Evolutionary conservation across 2,113 vertebrate genomes (phyloP), one percentile per base, ranked within the genome.

Genomic region (Ammospiza caudacuta): DNA sequence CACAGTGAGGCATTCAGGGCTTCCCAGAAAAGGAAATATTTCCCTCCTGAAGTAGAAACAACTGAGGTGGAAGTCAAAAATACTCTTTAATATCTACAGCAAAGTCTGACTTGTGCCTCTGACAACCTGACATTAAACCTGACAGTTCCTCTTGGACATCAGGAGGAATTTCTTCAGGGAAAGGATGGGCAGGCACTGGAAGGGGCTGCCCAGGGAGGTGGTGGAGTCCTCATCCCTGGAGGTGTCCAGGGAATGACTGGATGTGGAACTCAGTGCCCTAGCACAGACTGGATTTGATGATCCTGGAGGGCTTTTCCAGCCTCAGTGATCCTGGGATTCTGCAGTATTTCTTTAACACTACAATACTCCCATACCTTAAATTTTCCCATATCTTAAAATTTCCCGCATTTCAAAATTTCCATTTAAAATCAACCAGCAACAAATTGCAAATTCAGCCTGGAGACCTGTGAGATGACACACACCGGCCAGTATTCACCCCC

Each of bases 391-490:
- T 9, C 13, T 61, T 5, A 41, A 69, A 18, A 7, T 7, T 12
- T 24, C 57, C 47, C 16, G 2, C 4, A 7, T 59, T 52, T 62
- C 12, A 44, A 35, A 25, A 6, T 23, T 4, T 8, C 23, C 19
- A 57, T 23, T 31, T 25, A 8, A 51, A 67, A 23, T 3, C 6
- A 28, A 16, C 9, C 2, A 22, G 1, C 15, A 24, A 1, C 1
- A 22, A 19, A 9, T 5, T 10, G 2, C 6, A 17, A 35, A 24
- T 2, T 5, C 23, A 46, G 18, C 59, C 43, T 2, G 11, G 7
- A 29, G 23, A 7, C 14, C 20, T 4, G 8, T 2, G 19, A 29
- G 6, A 11, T 7, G 44, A 15, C 0, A 0, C 0, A 0, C 59
- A 6, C 8, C 12, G 21, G 13, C 9, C 49, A 4, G 12, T 1